phyloP scores from a whole-genome alignment of 2,113 vertebrate genomes.

The Ailuropoda melanoleuca region DNA sequence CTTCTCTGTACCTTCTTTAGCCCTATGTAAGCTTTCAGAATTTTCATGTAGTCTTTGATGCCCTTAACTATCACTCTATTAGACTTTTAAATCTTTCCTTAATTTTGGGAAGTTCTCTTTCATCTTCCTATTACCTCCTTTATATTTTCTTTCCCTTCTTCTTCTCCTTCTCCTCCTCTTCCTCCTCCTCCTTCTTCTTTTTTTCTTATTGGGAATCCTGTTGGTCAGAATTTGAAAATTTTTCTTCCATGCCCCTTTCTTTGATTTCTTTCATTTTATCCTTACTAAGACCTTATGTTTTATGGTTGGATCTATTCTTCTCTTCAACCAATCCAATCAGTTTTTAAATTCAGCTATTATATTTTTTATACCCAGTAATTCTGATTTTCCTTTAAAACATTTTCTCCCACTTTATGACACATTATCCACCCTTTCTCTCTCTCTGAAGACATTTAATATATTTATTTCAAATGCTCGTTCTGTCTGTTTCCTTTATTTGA shows the following conservation, averaged over 20 bases:
- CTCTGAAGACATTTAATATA: background rate
- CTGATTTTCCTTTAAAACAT: background rate
- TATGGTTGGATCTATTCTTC: background rate
- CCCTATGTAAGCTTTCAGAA: background rate
- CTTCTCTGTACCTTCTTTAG: background rate
- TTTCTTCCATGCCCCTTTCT: background rate
- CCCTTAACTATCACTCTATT: background rate
- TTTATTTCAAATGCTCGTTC: background rate
- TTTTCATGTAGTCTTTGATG: background rate
- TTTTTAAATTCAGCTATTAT: background rate
- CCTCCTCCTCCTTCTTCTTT: background rate
- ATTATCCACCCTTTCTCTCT: background rate
- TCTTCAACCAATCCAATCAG: background rate
- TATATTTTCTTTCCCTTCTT: background rate
- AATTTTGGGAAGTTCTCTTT: background rate
- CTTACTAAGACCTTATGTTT: background rate
- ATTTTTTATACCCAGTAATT: background rate
- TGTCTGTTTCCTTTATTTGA: background rate
- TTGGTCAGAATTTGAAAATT: background rate
- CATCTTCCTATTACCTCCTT: background rate
- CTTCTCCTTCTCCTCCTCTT: too few relatives aligned
- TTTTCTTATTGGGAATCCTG: background rate
- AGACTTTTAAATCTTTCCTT: background rate
- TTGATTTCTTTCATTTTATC: background rate
- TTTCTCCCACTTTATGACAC: background rate